A percentile compares a stretch with the other conserved stretches of the same genome.
Conservation (phyloP, 2,797 vertebrate species). For the Molothrus ater region DNA sequence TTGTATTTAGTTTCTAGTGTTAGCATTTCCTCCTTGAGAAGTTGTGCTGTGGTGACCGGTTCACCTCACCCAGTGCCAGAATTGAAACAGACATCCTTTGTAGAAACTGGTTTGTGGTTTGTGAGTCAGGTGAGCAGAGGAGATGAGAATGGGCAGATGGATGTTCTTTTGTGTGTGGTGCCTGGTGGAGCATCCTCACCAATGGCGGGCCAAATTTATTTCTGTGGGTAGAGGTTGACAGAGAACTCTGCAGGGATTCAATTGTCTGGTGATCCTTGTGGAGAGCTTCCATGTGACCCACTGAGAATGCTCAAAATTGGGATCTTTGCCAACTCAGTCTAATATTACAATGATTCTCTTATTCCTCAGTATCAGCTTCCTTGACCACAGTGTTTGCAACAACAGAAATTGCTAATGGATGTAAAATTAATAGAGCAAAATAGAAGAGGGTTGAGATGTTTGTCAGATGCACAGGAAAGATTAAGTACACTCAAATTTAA, state of each 20-base stretch:
- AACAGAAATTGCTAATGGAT: neutral
- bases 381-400: neutral
- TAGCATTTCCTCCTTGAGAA: neutral
- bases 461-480: neutral
- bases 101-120: neutral
- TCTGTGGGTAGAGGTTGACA: neutral
- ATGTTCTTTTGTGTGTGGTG: neutral
- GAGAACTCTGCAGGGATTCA: neutral
- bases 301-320: neutral
- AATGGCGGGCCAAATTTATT: neutral
- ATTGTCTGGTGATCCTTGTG: neutral
- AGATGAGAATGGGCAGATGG: neutral
- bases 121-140: neutral
- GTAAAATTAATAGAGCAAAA: neutral
- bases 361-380: neutral
- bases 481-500: neutral
- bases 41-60: neutral
- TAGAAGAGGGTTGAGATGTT: neutral
- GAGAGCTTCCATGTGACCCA: neutral
- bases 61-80: neutral
- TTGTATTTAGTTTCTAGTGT: neutral
- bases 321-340: neutral
- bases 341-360: neutral
- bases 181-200: neutral
- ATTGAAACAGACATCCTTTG: neutral